Evolutionary conservation across 1,140 invertebrate genomes (phyloP).

Genomic region (Drosophila triauraria): DNA sequence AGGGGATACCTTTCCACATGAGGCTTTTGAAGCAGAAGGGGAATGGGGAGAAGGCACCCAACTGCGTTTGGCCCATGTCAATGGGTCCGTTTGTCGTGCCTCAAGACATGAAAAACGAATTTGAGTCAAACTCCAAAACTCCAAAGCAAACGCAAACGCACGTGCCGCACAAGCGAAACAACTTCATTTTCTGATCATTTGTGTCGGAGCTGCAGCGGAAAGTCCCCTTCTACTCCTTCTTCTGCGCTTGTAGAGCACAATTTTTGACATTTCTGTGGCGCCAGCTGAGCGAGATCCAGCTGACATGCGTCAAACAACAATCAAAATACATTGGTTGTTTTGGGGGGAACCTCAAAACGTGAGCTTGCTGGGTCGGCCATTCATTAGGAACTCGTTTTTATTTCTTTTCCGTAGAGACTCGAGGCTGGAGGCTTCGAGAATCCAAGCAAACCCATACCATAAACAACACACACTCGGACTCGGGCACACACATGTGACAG

Average conservation of each 20-base stretch:
- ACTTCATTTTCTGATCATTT: conserved; percentile 78
- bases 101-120: conserved; percentile 54
- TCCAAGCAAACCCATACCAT: conserved; percentile 48
- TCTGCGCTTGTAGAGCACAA: conserved; percentile 69
- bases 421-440: conserved; percentile 3
- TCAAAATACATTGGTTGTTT: conserved; percentile 72
- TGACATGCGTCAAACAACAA: conserved; percentile 83
- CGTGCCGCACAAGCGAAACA: conserved; percentile 81
- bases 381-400: conserved; percentile 79
- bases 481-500: conserved; percentile 44
- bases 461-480: conserved; percentile 21
- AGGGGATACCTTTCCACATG: conserved; percentile 45
- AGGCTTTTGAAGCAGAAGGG: not conserved
- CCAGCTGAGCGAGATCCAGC: conserved; percentile 67
- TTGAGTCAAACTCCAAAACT: conserved; percentile 45
- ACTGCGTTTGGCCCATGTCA: conserved; percentile 61
- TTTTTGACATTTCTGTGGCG: conserved; percentile 83
- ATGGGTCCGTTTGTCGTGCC: conserved; percentile 57
- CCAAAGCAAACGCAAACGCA: conserved; percentile 79
- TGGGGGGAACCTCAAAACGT: conserved; percentile 63
- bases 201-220: conserved; percentile 45
- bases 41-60: conserved; percentile 42
- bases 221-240: conserved; percentile 5
- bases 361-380: conserved; percentile 76
- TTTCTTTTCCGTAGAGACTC: conserved; percentile 22